Evolutionary conservation across 2,888 invertebrate species (phyloP).

Genomic region (Myopa tessellatipennis): DNA sequence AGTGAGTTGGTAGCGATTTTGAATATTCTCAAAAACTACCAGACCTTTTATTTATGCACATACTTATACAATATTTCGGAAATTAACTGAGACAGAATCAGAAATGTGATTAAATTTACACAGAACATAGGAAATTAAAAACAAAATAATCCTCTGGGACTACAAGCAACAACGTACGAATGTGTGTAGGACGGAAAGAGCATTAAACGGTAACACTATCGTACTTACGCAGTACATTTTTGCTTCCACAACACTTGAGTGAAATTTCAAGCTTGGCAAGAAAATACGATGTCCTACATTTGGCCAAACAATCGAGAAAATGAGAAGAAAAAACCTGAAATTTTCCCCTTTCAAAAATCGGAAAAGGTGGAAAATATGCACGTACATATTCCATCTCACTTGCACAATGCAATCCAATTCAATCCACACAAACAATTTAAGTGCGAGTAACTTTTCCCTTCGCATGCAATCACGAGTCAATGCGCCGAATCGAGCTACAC

Average conservation of each 20-base stretch:
- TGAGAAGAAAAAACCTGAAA: slow-evolving; percentile 21
- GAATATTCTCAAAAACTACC: too few relatives aligned
- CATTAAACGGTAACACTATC: neutral
- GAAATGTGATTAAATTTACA: too few relatives aligned
- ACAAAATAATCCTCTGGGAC: neutral
- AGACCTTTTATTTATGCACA: too few relatives aligned
- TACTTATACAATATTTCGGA: too few relatives aligned
- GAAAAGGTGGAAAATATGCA: neutral
- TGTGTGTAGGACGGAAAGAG: neutral
- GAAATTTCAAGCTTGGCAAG: neutral
- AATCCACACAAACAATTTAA: neutral
- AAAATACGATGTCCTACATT: slow-evolving; percentile 50
- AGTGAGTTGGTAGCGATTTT: too few relatives aligned
- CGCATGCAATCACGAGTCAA: slow-evolving; percentile 3
- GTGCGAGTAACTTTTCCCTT: neutral
- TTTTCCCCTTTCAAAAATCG: slow-evolving; percentile 37
- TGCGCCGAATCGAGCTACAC: slow-evolving; percentile 41
- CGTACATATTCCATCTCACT: slow-evolving; percentile 23
- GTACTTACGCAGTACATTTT: neutral
- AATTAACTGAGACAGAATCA: too few relatives aligned
- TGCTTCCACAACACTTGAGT: neutral
- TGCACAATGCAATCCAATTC: slow-evolving; percentile 24
- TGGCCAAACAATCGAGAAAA: slow-evolving; percentile 24
- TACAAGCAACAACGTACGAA: neutral
- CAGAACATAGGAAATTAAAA: neutral